Evolutionary conservation across 53 echinoderm and acorn worm genomes (phyloP), one percentile per base, ranked within the genome.

Genomic region (Henricia sp.): DNA sequence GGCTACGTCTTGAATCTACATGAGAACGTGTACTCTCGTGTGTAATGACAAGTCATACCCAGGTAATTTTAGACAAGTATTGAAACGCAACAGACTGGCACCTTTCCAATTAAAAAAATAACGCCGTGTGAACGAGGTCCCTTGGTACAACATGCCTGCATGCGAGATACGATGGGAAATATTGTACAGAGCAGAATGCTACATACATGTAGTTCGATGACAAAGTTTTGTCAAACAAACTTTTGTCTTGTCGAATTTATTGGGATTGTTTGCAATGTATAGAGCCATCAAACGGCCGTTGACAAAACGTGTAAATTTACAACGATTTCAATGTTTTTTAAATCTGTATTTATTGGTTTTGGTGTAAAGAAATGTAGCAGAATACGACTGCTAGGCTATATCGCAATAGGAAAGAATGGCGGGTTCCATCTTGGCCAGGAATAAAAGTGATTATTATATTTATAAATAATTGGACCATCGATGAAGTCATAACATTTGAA

Each of bases 391-490:
- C n/a, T 42, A 43, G 0, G 32, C 19, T 74, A 17, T 62, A 60
- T 80, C 37, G 34, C 27, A 42, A n/a, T 44, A 25, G 44, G 50
- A 21, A 62, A 52, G 52, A 64, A 25, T 80, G 80, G 80, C 65
- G n/a, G 80, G 80, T 38, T 48, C 80, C 80, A 80, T 25, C 63
- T 27, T 29, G 34, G 80, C 80, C 62, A 80, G 48, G 63, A n/a
- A n/a, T n/a, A 5, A 9, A 64, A 80, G 80, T 80, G 63, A 80
- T 24, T 62, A 43, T 28, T 6, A 29, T 63, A 80, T 80, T 48
- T 80, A 80, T 78, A 78, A 33, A 78, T 78, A 78, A 41, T 78
- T 33, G 78, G 30, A 43, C 11, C 46, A 70, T 70, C 27, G 20
- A 44, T 70, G 41, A 44, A 70, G 25, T 70, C 29, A 70, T 38